Conservation (phyloP, 2,888 invertebrate genomes). For the Xanthorhoe spadicearia region DNA sequence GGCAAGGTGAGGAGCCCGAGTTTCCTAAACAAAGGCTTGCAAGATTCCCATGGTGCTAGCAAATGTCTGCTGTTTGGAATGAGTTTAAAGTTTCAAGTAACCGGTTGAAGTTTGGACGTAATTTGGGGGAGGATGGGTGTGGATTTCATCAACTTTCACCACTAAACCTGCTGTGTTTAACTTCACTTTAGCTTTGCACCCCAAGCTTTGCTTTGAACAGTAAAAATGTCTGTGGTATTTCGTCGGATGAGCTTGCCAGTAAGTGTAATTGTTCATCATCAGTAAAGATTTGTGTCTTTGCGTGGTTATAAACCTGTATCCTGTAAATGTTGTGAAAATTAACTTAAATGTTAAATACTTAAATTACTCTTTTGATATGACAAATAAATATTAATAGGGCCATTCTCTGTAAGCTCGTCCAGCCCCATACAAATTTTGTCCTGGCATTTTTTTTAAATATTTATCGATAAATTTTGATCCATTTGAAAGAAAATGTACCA, state of each 20-base stretch:
- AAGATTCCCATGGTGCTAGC: too few species aligned
- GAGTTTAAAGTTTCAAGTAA: neutral
- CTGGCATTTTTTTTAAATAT: too few species aligned
- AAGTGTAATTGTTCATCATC: constrained; percentile 26
- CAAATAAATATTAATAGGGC: too few species aligned
- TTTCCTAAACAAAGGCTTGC: too few species aligned
- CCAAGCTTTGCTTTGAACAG: constrained; percentile 15
- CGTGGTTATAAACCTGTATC: constrained; percentile 23
- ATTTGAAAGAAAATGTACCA: too few species aligned
- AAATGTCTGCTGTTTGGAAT: too few species aligned
- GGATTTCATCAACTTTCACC: constrained; percentile 37
- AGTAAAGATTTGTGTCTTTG: constrained; percentile 2
- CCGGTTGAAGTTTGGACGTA: constrained; percentile 35
- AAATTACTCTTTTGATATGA: too few species aligned
- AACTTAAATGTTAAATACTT: neutral
- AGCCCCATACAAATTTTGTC: too few species aligned
- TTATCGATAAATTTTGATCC: too few species aligned
- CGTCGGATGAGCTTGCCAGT: constrained; percentile 7
- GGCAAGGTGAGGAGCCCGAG: too few species aligned
- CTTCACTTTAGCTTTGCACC: constrained; percentile 34
- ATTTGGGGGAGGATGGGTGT: constrained; percentile 50
- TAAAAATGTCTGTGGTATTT: constrained; percentile 16
- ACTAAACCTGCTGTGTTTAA: constrained; percentile 46
- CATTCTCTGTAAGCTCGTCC: too few species aligned
- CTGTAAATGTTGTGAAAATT: neutral